Base-by-base conservation (phyloP, 2,113 vertebrate species). In the Psophia crepitans region DNA sequence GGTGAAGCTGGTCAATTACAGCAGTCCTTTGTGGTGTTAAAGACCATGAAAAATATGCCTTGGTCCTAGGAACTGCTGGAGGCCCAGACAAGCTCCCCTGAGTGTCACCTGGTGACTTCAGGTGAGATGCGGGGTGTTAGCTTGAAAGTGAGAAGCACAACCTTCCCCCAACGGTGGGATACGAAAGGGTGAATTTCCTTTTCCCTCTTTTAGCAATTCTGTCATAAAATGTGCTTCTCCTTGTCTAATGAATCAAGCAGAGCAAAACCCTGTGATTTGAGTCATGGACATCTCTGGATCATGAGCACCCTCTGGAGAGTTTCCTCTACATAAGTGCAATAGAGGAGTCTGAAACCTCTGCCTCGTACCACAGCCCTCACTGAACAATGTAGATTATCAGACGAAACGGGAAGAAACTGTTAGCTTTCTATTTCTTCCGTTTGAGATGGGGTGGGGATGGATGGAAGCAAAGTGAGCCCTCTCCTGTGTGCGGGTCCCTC, bases 351-450 rank as follows among this genome's bases (percentile, higher is more conserved):
- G 13, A 3, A 18, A 43, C 53, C 28, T 2, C 79, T 46, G 48
- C 71, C 63, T 11, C 13, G 14, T 15, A 5, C 3, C 48, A 39
- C 60, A 35, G 28, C 33, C 23, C 15, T 2, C 33, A 7, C 28
- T 32, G 60, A 17, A 7, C 28, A 17, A 1, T 1, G n/a, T 0
- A 3, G 32, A 20, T 30, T 3, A 8, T 20, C 58, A 23, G 39
- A 1, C 14, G 14, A 7, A 24, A 21, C 0, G 2, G 35, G 24
- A 39, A 4, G 21, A 35, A 56, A 57, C 27, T 0, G 6, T 3
- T 19, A 5, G 6, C 44, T 58, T 53, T 43, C 39, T 53, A 7
- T 54, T 76, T 37, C 56, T 80, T 12, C 35, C 3, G 44, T 37
- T 6, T 39, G 60, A 24, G 39, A 8, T 1, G 33, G 16, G 7